phyloP scores from a whole-genome alignment of 2,113 vertebrate genomes.

The Machaerirhynchus nigripectus region DNA sequence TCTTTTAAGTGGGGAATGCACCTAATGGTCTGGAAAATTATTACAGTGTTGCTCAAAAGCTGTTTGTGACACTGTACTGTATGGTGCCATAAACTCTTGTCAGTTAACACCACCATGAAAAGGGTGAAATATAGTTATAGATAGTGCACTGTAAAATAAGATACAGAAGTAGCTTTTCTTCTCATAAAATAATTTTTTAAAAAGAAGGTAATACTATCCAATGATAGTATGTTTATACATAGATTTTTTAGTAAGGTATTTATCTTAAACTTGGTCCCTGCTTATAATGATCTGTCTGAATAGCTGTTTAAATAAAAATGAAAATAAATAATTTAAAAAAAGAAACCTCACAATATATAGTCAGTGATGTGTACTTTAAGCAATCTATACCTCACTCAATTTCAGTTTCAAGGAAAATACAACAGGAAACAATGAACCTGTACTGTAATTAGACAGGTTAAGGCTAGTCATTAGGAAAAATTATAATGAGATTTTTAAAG shows the following conservation, averaged over 20 bases:
- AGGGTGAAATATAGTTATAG: background rate
- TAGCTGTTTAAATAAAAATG: background rate
- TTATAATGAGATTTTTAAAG: background rate
- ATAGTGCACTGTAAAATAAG: background rate
- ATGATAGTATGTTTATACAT: accelerated
- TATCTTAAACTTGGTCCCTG: background rate
- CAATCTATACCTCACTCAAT: background rate
- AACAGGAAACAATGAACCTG: background rate
- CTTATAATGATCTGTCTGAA: background rate
- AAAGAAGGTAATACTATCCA: background rate
- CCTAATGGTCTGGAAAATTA: slow-evolving; percentile 55
- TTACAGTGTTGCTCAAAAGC: slow-evolving; percentile 2
- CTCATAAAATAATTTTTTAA: background rate
- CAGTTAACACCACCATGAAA: background rate
- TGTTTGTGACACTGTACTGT: background rate
- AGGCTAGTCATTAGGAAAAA: background rate
- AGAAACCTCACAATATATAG: background rate
- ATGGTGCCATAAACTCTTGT: background rate
- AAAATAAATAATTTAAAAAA: background rate
- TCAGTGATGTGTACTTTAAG: background rate
- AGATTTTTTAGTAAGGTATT: background rate
- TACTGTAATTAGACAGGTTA: background rate
- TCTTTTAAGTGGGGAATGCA: slow-evolving; percentile 14
- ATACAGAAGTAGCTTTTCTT: background rate
- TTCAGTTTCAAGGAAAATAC: background rate